phyloP scores from a whole-genome alignment of 2,888 invertebrate genomes.

The Ecliptopera silaceata region DNA sequence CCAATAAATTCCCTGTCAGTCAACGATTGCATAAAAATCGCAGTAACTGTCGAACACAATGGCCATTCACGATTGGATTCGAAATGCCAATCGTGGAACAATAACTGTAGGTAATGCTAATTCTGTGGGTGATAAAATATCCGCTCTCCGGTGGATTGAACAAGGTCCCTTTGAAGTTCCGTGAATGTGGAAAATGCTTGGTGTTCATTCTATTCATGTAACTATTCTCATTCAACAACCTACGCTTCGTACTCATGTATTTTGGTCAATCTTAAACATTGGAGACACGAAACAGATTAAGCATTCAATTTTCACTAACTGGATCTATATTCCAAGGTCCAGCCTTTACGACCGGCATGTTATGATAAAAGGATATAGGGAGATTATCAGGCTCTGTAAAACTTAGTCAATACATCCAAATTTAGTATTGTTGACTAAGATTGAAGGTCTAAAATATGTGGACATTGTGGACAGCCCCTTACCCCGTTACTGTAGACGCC shows the following conservation, averaged over 20 bases:
- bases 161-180: not conserved
- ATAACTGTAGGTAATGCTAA: constrained; percentile 24
- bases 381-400: too few species aligned
- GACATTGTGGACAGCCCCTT: constrained; percentile 1
- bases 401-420: too few species aligned
- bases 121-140: constrained; percentile 21
- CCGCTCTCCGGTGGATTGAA: constrained; percentile 6
- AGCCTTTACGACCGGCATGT: too few species aligned
- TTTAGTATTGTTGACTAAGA: too few species aligned
- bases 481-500: constrained; percentile 5
- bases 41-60: constrained; percentile 29
- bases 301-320: too few species aligned
- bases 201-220: too few species aligned
- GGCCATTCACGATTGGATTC: constrained; percentile 35
- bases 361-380: too few species aligned
- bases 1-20: constrained; percentile 11
- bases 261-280: too few species aligned
- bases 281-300: too few species aligned
- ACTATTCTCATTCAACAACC: too few species aligned
- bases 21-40: constrained; percentile 24
- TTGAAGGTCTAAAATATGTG: not conserved
- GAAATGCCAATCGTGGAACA: constrained; percentile 34
- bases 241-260: too few species aligned
- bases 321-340: too few species aligned
- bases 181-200: not conserved